Percentiles rank a stretch among this genome's conserved stretches.
These are phyloP conservation scores for Ephestia elutella DNA, from an alignment of 1,140 invertebrate genomes.

Conservation along the genomic window DNA sequence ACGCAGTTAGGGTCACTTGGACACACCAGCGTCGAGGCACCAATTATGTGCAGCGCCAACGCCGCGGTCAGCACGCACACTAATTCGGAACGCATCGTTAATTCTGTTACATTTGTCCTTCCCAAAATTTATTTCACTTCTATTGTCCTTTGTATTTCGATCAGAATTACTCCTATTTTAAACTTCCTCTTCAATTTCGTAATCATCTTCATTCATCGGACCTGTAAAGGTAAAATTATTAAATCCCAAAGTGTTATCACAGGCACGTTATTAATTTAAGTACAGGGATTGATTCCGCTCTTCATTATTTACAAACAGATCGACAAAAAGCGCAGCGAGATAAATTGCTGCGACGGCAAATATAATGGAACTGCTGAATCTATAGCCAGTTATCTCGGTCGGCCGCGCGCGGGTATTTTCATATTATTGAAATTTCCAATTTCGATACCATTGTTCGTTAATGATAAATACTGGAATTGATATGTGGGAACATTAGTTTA, in stretches of 20 bases:
- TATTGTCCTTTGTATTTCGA: neutral
- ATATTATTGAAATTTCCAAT: slow-evolving; percentile 20
- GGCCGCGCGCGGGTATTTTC: slow-evolving; percentile 22
- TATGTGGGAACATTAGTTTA: neutral
- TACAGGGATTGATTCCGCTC: slow-evolving; percentile 38
- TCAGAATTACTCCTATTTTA: neutral
- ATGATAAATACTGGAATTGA: neutral
- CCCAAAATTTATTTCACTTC: slow-evolving; percentile 6
- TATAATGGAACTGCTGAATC: slow-evolving; percentile 35
- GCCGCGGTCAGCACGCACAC: slow-evolving; percentile 43
- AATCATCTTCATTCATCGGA: slow-evolving; percentile 24
- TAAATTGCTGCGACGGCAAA: slow-evolving; percentile 43
- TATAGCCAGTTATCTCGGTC: slow-evolving; percentile 30
- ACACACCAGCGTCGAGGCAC: slow-evolving; percentile 47
- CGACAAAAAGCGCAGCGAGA: slow-evolving; percentile 37
- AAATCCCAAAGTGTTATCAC: neutral
- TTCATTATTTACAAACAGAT: slow-evolving; percentile 39
- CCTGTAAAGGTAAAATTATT: slow-evolving; percentile 32
- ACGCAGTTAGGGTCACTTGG: slow-evolving; percentile 67
- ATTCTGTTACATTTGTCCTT: slow-evolving; percentile 31
- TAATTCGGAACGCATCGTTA: slow-evolving; percentile 46
- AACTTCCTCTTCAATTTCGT: slow-evolving; percentile 23
- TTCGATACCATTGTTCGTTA: neutral
- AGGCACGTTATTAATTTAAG: neutral
- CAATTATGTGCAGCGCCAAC: slow-evolving; percentile 54